Base-by-base conservation (phyloP, 2,797 vertebrate genomes). In the Mormyrops attenuatus region DNA sequence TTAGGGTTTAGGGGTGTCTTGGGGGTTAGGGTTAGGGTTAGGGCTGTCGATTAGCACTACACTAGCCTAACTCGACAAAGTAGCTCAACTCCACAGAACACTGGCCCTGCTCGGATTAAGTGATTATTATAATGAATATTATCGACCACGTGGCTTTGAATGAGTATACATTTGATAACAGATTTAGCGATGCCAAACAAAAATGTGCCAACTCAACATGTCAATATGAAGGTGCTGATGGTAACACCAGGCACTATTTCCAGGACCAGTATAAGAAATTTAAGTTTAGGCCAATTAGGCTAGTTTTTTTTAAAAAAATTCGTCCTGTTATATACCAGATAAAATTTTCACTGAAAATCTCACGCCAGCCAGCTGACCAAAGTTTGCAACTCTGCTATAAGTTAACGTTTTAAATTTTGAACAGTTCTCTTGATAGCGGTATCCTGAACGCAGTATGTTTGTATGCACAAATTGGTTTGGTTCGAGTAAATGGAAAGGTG, bases 391-490 rank as follows among this genome's bases (percentile, higher is more conserved):
- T 57, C 3, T 66, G 26, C 11, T 30, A 66, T 30, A 63, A 63
- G 22, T 66, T 26, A 63, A 11, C 94, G 95, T 96, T 98, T 98
- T 98, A 98, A 98, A 98, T 97, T 30, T 66, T 66, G 3, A 30
- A 30, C 8, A 26, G 26, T 3, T 66, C 60, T 66, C 8, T 26
- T 63, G 22, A 30, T 8, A 30, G 22, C 22, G 22, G 22, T 66
- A 30, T 30, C 60, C 95, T 95, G 96, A 96, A 97, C 97, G 96
- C 97, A 97, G 98, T 98, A 98, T 99, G 98, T 97, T 97, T 69
- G 26, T 34, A 69, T 95, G 97, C 97, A 94, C 97, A 97, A 95
- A 96, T 97, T 93, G 97, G 97, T 93, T 93, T 96, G 93, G 94
- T 96, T 93, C 95, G 95, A 93, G 95, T 96, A 94, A 95, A 94